These are phyloP conservation scores for Halesus radiatus DNA, from an alignment of 1,140 invertebrate species.

Conservation along the genomic window DNA sequence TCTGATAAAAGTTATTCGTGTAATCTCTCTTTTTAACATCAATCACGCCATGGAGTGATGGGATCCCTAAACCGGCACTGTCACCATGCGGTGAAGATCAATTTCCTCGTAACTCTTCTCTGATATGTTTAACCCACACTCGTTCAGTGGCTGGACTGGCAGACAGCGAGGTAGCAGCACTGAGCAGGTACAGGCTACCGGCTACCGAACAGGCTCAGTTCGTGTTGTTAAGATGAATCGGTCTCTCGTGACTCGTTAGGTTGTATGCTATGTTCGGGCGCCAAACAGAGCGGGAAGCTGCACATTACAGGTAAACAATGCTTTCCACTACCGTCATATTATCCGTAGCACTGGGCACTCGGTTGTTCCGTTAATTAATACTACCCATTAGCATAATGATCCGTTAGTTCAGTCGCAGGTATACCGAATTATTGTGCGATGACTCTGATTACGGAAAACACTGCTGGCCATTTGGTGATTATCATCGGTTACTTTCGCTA, in stretches of 20 bases:
- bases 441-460: not conserved
- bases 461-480: constrained; percentile 3
- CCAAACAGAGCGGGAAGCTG: constrained; percentile 27
- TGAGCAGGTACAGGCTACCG: too few species aligned
- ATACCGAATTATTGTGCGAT: not conserved
- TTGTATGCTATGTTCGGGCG: not conserved
- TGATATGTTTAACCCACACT: too few species aligned
- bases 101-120: too few species aligned
- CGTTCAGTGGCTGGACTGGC: too few species aligned
- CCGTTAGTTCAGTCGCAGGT: constrained; percentile 5
- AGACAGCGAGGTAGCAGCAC: too few species aligned
- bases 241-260: constrained; percentile 8
- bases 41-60: too few species aligned
- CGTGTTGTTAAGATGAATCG: not conserved
- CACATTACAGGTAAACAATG: constrained; percentile 19
- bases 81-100: too few species aligned
- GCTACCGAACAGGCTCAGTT: not conserved
- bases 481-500: constrained; percentile 12
- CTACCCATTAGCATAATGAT: constrained; percentile 9
- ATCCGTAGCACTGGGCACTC: not conserved
- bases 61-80: too few species aligned
- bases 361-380: constrained; percentile 31
- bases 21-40: too few species aligned
- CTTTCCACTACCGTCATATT: not conserved
- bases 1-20: too few species aligned